These are phyloP conservation scores for Erythrocebus patas DNA, from an alignment of 2,113 vertebrate species.

Conservation along the genomic window DNA sequence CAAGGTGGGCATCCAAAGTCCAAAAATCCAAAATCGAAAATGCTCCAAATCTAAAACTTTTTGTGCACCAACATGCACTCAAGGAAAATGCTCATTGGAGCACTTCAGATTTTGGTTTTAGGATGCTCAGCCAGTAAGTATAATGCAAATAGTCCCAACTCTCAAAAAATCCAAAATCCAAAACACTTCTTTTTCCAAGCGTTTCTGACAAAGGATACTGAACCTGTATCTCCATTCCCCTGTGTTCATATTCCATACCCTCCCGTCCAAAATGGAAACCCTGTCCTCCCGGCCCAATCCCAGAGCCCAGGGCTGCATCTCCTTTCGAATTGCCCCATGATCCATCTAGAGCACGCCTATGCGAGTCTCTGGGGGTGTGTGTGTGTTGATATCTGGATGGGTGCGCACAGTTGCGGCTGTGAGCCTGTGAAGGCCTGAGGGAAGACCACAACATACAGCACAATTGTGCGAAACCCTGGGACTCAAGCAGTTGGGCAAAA, in stretches of 20 bases:
- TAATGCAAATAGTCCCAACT: neutral
- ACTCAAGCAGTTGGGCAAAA: neutral
- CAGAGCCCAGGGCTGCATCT: neutral
- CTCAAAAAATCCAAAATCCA: neutral
- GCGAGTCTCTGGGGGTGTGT: neutral
- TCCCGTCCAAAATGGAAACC: neutral
- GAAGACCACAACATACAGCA: neutral
- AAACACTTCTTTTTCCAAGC: neutral
- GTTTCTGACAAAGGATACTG: neutral
- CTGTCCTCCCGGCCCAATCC: neutral
- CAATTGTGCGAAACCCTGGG: neutral
- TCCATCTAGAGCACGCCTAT: no score
- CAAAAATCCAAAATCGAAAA: neutral
- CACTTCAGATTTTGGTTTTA: neutral
- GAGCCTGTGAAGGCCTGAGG: neutral
- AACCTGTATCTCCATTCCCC: neutral
- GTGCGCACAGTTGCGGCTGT: neutral
- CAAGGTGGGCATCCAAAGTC: neutral
- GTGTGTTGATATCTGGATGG: neutral
- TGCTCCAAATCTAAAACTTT: neutral
- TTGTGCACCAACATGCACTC: neutral
- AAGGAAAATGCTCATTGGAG: neutral
- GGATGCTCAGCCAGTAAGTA: neutral
- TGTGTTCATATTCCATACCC: neutral
- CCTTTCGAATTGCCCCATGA: neutral